phyloP scores from a whole-genome alignment of 2,888 invertebrate species.

The Phaonia tiefii region DNA sequence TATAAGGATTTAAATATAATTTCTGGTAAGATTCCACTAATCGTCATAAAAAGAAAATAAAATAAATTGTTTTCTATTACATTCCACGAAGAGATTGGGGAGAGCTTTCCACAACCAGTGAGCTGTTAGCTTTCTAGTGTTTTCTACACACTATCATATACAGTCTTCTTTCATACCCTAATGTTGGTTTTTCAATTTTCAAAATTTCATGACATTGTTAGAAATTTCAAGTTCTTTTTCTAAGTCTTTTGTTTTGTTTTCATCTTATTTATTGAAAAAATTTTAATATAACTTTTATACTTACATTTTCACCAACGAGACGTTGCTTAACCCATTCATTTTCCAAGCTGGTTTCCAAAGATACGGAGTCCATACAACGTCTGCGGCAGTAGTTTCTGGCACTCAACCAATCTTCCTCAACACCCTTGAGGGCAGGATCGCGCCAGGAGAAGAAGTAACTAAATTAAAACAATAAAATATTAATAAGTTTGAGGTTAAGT shows the following conservation, averaged over 20 bases:
- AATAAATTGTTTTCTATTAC: too few relatives aligned
- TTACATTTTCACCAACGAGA: conserved; percentile 89
- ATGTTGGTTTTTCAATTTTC: too few relatives aligned
- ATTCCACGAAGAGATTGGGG: too few relatives aligned
- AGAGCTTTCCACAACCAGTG: too few relatives aligned
- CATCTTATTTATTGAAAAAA: not conserved
- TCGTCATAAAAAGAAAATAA: too few relatives aligned
- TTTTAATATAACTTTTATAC: conserved; percentile 69
- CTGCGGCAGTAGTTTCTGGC: conserved; percentile 93
- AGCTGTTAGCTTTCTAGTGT: too few relatives aligned
- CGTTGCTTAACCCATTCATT: conserved; percentile 93
- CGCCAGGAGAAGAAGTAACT: conserved; percentile 95
- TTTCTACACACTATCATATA: too few relatives aligned
- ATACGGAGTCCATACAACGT: conserved; percentile 94
- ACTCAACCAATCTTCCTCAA: conserved; percentile 91
- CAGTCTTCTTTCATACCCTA: too few relatives aligned
- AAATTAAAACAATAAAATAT: conserved; percentile 81
- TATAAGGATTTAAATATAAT: too few relatives aligned
- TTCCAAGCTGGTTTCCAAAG: conserved; percentile 91
- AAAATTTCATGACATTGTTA: too few relatives aligned
- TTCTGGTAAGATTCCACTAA: too few relatives aligned
- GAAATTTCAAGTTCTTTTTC: conserved; percentile 3
- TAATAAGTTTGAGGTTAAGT: not conserved
- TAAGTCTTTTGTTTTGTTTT: conserved; percentile 32
- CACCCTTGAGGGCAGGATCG: conserved; percentile 87